phyloP scores from a whole-genome alignment of 1,140 invertebrate genomes.

The Drosophila burlai region DNA sequence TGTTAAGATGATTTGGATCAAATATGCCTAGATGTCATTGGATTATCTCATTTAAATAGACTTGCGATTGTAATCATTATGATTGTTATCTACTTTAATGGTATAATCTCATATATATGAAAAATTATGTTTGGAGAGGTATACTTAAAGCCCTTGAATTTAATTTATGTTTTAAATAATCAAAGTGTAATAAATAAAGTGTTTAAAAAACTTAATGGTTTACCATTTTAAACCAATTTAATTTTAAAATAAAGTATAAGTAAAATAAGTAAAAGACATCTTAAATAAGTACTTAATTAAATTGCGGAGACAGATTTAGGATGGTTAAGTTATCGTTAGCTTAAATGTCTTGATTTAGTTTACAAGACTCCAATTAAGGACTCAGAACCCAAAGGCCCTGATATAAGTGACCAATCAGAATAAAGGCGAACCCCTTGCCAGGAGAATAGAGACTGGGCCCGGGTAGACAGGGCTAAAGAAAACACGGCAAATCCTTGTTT shows the following conservation, averaged over 20 bases:
- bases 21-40: slow-evolving; percentile 22
- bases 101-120: background rate
- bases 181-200: background rate
- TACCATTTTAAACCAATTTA: background rate
- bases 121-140: background rate
- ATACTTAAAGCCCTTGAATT: background rate
- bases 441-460: background rate
- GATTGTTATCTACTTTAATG: slow-evolving; percentile 6
- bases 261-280: no score
- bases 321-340: background rate
- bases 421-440: background rate
- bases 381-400: background rate
- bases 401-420: slow-evolving; percentile 30
- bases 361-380: slow-evolving; percentile 1
- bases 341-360: background rate
- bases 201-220: no score
- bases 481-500: slow-evolving; percentile 82
- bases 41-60: slow-evolving; percentile 26
- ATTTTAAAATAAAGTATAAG: background rate
- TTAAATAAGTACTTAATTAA: background rate
- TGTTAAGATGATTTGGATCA: slow-evolving; percentile 22
- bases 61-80: background rate
- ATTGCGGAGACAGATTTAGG: no score
- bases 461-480: slow-evolving; percentile 37
- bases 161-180: background rate